A percentile compares a stretch with the other conserved stretches of the same genome.
phyloP scores from a whole-genome alignment of 2,888 invertebrate species.

The Trichopria drosophilae region DNA sequence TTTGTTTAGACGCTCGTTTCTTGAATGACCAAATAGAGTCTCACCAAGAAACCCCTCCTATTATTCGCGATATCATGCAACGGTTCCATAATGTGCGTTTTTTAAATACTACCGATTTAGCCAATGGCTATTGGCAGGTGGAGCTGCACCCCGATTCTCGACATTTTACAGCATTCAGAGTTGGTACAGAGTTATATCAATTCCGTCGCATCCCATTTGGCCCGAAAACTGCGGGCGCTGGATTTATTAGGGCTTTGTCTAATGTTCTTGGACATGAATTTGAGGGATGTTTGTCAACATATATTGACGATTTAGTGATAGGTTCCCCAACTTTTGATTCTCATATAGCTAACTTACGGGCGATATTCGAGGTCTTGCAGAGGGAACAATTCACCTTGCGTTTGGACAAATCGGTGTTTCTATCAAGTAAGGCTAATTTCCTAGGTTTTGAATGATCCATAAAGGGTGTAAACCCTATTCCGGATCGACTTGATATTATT shows the following conservation, averaged over 20 bases:
- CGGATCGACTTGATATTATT: slow-evolving; percentile 1
- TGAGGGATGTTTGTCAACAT: slow-evolving; percentile 34
- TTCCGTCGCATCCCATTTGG: no score
- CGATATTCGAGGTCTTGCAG: slow-evolving; percentile 13
- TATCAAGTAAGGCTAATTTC: background rate
- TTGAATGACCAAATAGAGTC: no score
- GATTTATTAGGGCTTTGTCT: no score
- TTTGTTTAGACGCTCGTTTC: no score
- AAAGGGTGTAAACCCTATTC: slow-evolving; percentile 6
- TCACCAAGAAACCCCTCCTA: no score
- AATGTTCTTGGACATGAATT: no score
- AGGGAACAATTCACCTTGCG: background rate
- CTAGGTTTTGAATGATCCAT: background rate
- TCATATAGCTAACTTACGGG: slow-evolving; percentile 24
- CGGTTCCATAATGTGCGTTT: slow-evolving; percentile 25
- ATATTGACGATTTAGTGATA: slow-evolving; percentile 32
- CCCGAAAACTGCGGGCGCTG: no score
- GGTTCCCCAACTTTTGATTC: slow-evolving; percentile 29
- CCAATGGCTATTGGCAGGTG: no score
- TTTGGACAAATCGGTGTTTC: slow-evolving; percentile 1
- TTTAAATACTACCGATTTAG: no score
- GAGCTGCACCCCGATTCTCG: slow-evolving; percentile 12
- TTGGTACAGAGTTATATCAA: no score
- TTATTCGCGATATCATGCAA: no score
- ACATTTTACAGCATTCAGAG: slow-evolving; percentile 23